These are phyloP conservation scores for Naja naja DNA, from an alignment of 2,113 vertebrate genomes.

Conservation along the genomic window DNA sequence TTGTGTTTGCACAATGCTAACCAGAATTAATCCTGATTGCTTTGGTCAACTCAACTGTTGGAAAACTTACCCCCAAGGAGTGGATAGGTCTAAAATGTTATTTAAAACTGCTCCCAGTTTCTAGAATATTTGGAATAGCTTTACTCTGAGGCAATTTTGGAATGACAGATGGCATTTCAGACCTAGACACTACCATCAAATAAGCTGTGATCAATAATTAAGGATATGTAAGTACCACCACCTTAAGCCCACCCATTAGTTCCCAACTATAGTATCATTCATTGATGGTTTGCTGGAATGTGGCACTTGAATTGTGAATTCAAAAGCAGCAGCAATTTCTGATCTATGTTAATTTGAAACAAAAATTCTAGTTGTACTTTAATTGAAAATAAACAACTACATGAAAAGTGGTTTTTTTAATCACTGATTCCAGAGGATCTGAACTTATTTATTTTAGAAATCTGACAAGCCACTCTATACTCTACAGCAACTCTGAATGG, in stretches of 20 bases:
- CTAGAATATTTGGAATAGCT: neutral
- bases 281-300: neutral
- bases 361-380: neutral
- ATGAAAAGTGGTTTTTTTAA: neutral
- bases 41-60: neutral
- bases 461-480: neutral
- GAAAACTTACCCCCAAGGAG: neutral
- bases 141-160: neutral
- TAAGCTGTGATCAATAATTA: neutral
- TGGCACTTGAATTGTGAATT: neutral
- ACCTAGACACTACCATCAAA: neutral
- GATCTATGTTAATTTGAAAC: neutral
- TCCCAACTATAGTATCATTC: neutral
- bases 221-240: neutral
- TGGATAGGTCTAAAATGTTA: neutral
- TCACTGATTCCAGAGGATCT: neutral
- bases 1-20: neutral
- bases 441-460: neutral
- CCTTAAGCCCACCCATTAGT: neutral
- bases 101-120: neutral
- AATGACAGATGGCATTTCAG: neutral
- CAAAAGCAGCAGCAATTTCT: neutral
- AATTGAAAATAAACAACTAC: neutral
- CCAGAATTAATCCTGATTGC: neutral
- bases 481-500: neutral